Base-by-base conservation (phyloP, 2,113 vertebrate species). In the Vidua chalybeata region DNA sequence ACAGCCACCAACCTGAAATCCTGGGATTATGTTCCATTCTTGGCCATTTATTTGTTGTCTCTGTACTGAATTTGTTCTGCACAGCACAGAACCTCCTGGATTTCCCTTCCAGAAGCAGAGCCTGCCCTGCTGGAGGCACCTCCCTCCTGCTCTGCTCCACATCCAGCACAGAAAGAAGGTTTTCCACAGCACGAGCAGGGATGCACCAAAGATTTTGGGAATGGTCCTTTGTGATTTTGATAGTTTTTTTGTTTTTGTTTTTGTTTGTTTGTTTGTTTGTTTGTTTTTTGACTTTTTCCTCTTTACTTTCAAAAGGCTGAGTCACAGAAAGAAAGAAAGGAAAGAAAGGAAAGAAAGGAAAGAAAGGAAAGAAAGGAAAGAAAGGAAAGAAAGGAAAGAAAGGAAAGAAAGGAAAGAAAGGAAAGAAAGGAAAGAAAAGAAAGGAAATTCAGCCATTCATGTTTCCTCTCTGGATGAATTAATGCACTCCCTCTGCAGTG, bases 171-270 rank as follows among this genome's bases (percentile, higher is more conserved):
- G 52, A 23, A 35, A 31, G 52, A 23, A 35, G 41, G 20, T 15
- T 73, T 55, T 27, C 43, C 39, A 6, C 68, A 69, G 43, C n/a
- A 20, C 1, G 6, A 67, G 62, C 69, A 37, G 22, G 26, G 74
- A 54, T 64, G 82, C 28, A 9, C 51, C n/a, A 0, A 43, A 30
- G 37, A 31, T 19, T 64, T 51, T 55, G 52, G 54, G 45, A 68
- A 66, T 2, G 21, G 14, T 35, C 54, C 41, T 83, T 46, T 35
- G 48, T 43, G 41, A 43, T 43, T 43, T 43, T 43, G 15, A 43
- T 43, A 15, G 14, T 14, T 43, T 3, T 5, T 56, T 30, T 24
- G 2, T 2, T 5, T 21, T 6, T 14, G 15, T 3, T 5, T 56
- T 30, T 35, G 35, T 35, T 35, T 35, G 35, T 35, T 35, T 35